Evolutionary conservation across 2,888 invertebrate genomes (phyloP), one percentile per base, ranked within the genome.

Genomic region (Caenorhabditis japonica): DNA sequence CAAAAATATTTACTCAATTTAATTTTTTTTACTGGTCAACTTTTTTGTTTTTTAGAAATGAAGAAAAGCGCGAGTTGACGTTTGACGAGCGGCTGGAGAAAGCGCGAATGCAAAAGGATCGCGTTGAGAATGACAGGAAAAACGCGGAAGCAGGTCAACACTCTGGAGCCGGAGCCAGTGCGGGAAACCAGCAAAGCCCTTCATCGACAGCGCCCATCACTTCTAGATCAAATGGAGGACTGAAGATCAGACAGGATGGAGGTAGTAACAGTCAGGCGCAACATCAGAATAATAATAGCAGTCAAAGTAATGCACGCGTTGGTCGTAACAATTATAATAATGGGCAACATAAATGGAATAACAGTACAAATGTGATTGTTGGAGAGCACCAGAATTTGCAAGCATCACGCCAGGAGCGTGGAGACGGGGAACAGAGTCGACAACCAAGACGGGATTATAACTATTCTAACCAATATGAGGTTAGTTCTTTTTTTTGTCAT

Each of bases 41-140:
- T 8, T 38, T 25, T n/a, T 8, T 33, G 25, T 17, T 38, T 58
- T 60, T 23, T 34, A 61, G 56, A 30, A 38, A 21, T 36, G 75
- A 75, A 2, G 79, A 70, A 10, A 53, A 68, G 17, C 52, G 74
- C 21, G 77, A 77, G 33, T 70, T 82, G 33, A 79, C 81, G 12
- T 82, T 80, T 76, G 80, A 82, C 52, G 81, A 80, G 52, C 49
- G 81, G 5, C 36, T 82, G 30, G 59, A 75, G 51, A 80, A 79
- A 51, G 81, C 78, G 4, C 33, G 68, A 15, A 75, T 74, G 53
- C 77, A 77, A 34, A 77, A 76, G 38, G 76, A 61, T 27, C 62
- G 79, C 25, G 77, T 74, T 4, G 79, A 80, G 41, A 69, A 64
- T 12, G 47, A 68, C 4, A 41, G 68, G 3, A 53, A 33, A 19